Base-by-base conservation (phyloP, 2,113 vertebrate species). In the Esox niger region DNA sequence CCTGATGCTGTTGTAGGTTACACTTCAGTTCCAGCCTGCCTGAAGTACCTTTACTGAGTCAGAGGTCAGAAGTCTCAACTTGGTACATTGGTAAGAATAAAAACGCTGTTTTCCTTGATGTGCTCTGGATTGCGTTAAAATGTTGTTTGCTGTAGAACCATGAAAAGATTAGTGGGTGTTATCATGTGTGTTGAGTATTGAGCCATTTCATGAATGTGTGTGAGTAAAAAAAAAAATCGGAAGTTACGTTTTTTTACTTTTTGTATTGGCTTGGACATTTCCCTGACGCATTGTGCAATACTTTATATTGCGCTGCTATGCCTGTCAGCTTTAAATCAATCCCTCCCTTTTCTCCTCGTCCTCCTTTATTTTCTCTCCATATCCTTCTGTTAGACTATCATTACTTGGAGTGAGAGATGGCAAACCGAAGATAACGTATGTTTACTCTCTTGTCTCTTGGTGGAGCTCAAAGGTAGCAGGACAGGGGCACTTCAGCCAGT, bases 401-500 rank as follows among this genome's bases (percentile, higher is more conserved):
- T 57, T 64, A 27, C 73, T 71, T 69, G 23, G 27, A 60, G 32
- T 17, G 63, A 69, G 62, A 38, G 55, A 64, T 13, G 20, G 26
- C 17, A 33, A 58, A 64, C 68, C 64, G 66, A 56, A 66, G 27
- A 26, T 35, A 25, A 23, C 64, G 65, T 26, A 46, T 67, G 63
- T 70, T 75, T 64, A 57, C 27, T 63, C 65, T 56, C 0, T 74
- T 62, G 67, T 73, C 64, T 72, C 70, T 68, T 70, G 66, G 49
- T 81, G 73, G 69, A 55, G 54, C 76, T 82, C 66, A 69, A 63
- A 76, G 71, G 63, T 68, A 71, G 30, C 29, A n/a, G 31, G 46
- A 47, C 30, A 27, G 57, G 17, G 20, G 76, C 31, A 49, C 55
- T 17, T 46, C 32, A 59, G 52, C 23, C 27, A 13, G 60, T 21